Conservation (phyloP, 2,113 vertebrate genomes). For the Alces alces region DNA sequence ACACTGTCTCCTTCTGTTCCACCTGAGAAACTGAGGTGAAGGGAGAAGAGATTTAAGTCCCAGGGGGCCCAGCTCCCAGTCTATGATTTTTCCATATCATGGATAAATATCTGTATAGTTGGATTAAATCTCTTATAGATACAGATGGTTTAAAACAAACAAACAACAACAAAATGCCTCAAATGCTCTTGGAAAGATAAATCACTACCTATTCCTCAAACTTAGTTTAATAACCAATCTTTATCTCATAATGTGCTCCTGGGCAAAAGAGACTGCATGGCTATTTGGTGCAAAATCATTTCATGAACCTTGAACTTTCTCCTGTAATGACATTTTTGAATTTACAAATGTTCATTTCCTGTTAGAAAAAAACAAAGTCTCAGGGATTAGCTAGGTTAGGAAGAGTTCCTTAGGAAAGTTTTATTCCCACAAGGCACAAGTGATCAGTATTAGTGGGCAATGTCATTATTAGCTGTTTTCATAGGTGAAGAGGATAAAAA, state of each 20-base stretch:
- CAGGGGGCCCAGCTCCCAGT: neutral
- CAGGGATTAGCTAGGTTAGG: neutral
- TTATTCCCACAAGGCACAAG: neutral
- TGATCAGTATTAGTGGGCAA: neutral
- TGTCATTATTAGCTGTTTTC: neutral
- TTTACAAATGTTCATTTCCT: neutral
- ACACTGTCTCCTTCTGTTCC: neutral
- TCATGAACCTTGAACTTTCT: neutral
- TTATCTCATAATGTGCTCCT: neutral
- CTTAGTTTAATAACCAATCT: neutral
- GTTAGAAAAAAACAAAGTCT: neutral
- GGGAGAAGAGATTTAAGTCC: neutral
- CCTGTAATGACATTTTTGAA: neutral
- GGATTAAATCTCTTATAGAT: neutral
- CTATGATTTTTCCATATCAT: neutral
- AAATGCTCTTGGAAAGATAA: neutral
- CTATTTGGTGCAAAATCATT: neutral
- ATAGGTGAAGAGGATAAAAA: neutral
- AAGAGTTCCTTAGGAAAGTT: neutral
- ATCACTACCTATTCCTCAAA: neutral
- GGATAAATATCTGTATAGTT: neutral
- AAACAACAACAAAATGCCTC: neutral
- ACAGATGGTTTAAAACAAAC: neutral
- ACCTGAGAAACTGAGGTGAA: neutral
- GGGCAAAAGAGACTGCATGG: neutral